phyloP scores from a whole-genome alignment of 2,113 vertebrate species.

The Stomatorhinus ivindoensis region DNA sequence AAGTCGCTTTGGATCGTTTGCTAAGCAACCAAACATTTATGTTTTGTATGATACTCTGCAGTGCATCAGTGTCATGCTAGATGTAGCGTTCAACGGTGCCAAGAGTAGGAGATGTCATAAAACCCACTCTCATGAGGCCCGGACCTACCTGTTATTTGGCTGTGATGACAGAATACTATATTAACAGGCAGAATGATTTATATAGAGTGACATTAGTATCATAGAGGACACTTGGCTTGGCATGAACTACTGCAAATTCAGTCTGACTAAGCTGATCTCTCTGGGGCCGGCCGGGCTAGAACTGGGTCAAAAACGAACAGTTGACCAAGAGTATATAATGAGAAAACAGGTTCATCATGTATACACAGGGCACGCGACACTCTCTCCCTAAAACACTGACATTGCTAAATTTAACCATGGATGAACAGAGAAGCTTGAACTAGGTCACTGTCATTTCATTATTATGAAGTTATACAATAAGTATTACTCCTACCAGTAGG shows the following conservation, averaged over 20 bases:
- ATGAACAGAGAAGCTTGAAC: background rate
- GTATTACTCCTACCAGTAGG: background rate
- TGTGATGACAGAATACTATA: background rate
- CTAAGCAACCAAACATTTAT: background rate
- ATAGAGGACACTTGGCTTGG: background rate
- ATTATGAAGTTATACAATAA: background rate
- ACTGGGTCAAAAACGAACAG: conserved; percentile 7
- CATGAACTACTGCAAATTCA: background rate
- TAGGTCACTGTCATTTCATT: background rate
- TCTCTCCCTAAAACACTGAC: background rate
- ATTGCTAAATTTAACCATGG: background rate
- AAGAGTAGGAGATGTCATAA: background rate
- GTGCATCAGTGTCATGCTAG: background rate
- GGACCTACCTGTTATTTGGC: background rate
- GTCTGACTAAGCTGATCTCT: background rate
- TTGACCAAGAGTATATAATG: background rate
- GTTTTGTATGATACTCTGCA: background rate
- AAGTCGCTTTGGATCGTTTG: background rate
- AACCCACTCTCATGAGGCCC: background rate
- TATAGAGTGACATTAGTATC: background rate
- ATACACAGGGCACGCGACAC: background rate
- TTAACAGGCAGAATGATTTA: background rate
- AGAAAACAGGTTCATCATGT: background rate
- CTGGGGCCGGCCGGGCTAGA: background rate
- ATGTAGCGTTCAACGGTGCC: background rate